These are phyloP conservation scores for zebrafish (Danio rerio) DNA, from an alignment of 2,113 vertebrate species.

Conservation along the genomic window GRCz12tu NC_133178.1:14886001-14886500, in stretches of 20 bases:
- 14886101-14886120: slow-evolving; percentile 40
- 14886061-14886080: slow-evolving; percentile 19
- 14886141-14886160: slow-evolving; percentile 63
- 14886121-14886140: slow-evolving; percentile 34
- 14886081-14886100: neutral
- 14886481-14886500: slow-evolving; percentile 59
- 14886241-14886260: slow-evolving; percentile 55
- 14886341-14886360: slow-evolving; percentile 56
- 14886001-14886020: slow-evolving; percentile 16
- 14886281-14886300: slow-evolving; percentile 76
- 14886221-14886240: slow-evolving; percentile 74
- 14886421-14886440: neutral
- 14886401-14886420: neutral
- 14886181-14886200: slow-evolving; percentile 73
- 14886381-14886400: slow-evolving; percentile 14
- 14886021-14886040: slow-evolving; percentile 38
- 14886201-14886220: slow-evolving; percentile 79
- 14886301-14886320: slow-evolving; percentile 68
- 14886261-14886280: slow-evolving; percentile 60
- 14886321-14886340: slow-evolving; percentile 60
- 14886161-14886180: slow-evolving; percentile 70
- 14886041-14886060: slow-evolving; percentile 39
- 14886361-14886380: slow-evolving; percentile 41
- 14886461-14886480: slow-evolving; percentile 70
- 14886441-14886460: neutral